phyloP scores from a whole-genome alignment of 2,888 invertebrate genomes.

The Xylota segnis region DNA sequence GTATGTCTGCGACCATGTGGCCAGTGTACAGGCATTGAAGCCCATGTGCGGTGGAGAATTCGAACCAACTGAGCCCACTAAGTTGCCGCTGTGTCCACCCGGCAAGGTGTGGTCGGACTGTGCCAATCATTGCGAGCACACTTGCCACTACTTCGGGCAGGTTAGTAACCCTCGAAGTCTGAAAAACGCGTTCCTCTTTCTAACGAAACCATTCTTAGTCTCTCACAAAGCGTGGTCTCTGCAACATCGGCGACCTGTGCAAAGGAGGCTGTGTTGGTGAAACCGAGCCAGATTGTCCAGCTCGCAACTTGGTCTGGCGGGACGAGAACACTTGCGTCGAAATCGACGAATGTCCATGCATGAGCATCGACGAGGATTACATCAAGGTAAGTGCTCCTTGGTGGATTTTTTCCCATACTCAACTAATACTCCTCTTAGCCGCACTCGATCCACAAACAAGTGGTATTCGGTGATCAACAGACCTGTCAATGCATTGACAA shows the following conservation, averaged over 20 bases:
- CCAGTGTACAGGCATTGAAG: constrained; percentile 86
- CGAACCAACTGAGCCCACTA: constrained; percentile 46
- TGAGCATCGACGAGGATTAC: constrained; percentile 87
- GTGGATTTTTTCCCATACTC: too few species aligned
- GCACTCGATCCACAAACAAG: constrained; percentile 87
- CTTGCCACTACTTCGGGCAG: constrained; percentile 89
- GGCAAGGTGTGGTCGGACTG: constrained; percentile 88
- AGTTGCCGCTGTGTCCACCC: constrained; percentile 79
- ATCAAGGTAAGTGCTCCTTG: constrained; percentile 89
- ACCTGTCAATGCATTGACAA: constrained; percentile 93
- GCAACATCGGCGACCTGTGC: constrained; percentile 81
- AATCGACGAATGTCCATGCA: constrained; percentile 91
- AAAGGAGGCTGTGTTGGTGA: constrained; percentile 83
- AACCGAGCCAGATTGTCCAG: constrained; percentile 85
- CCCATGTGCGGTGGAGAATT: constrained; percentile 86
- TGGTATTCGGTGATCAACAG: constrained; percentile 86
- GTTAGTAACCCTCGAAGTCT: constrained; percentile 62
- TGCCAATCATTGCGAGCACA: constrained; percentile 89
- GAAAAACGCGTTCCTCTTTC: neutral
- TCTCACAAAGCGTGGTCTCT: constrained; percentile 81
- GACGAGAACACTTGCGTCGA: constrained; percentile 90
- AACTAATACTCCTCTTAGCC: constrained; percentile 85
- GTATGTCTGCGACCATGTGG: constrained; percentile 89
- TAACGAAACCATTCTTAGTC: constrained; percentile 71
- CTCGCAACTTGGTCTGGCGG: constrained; percentile 87